A percentile compares a stretch with the other conserved stretches of the same genome.
These are phyloP conservation scores for Molossus alvarezi DNA, from an alignment of 2,797 vertebrate genomes.

Conservation along the genomic window DNA sequence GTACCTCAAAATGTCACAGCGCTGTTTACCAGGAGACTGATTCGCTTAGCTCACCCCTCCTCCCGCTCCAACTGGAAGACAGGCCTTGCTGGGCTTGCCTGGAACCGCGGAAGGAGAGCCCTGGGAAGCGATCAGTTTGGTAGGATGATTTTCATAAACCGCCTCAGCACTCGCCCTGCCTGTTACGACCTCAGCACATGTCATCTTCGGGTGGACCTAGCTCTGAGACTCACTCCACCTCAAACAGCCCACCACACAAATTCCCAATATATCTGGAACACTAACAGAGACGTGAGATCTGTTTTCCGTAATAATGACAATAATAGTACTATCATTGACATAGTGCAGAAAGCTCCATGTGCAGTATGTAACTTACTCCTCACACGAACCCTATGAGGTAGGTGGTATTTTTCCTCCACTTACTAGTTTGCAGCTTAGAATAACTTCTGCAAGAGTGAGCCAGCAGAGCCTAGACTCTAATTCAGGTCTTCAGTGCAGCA, in stretches of 20 bases:
- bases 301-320: not conserved
- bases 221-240: not conserved
- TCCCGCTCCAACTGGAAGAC: not conserved
- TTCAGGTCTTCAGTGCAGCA: not conserved
- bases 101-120: not conserved
- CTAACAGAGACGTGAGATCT: not conserved
- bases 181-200: not conserved
- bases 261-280: not conserved
- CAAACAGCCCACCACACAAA: not conserved
- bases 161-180: not conserved
- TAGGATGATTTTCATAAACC: not conserved
- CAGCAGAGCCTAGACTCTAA: not conserved
- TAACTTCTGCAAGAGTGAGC: not conserved
- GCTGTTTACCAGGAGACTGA: not conserved
- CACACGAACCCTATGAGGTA: not conserved
- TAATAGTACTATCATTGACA: not conserved
- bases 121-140: not conserved
- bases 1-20: not conserved
- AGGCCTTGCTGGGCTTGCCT: not conserved
- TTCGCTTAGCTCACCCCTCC: not conserved
- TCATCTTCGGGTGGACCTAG: not conserved
- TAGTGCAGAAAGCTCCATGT: not conserved
- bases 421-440: not conserved
- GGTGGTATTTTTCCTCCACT: not conserved
- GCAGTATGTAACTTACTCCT: not conserved